Evolutionary conservation across 2,797 vertebrate species (phyloP), one percentile per base, ranked within the genome.

Genomic region (Coendou prehensilis): DNA sequence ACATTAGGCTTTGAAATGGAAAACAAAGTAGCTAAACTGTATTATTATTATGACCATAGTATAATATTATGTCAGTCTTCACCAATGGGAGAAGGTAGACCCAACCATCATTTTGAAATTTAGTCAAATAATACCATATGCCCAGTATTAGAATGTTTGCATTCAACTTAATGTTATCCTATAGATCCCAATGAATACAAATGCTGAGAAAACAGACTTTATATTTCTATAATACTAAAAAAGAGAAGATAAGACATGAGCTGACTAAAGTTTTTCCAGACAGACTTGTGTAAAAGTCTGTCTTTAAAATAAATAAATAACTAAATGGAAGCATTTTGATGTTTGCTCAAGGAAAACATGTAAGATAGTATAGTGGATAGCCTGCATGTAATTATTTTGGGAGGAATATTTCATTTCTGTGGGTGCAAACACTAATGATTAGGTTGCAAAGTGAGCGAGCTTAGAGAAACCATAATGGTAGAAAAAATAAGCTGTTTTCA

Each of bases 1-100:
- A 9, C 30, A 85, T 96, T 96, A 95, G 59, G 45, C 30, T 96
- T 96, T 98, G 67, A 67, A 80, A 96, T 87, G 67, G 37, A 28
- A 86, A 61, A 91, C n/a, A 6, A 3, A 5, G 2, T 75, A 80
- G 18, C 87, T 33, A 17, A 88, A 76, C 17, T 81, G 15, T 45
- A 47, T 67, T 80, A 76, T 73, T n/a, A 73, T 87, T 91, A 89
- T 94, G 91, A 84, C 23, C 14, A 91, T 3, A 80, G 45, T 90
- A 23, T 52, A 67, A 57, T 61, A n/a, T 54, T 57, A 10, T 73
- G 85, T 78, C 47, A 33, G 0, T 61, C 56, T 90, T 93, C 14
- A 47, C 59, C 63, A 89, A 18, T 45, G 37, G 2, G 45, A 86
- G 23, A 91, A 52, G 92, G 33, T 54, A n/a, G 22, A 18, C 22